A percentile compares a stretch with the other conserved stretches of the same genome.
phyloP scores from a whole-genome alignment of 2,113 vertebrate genomes.

The Alces alces region DNA sequence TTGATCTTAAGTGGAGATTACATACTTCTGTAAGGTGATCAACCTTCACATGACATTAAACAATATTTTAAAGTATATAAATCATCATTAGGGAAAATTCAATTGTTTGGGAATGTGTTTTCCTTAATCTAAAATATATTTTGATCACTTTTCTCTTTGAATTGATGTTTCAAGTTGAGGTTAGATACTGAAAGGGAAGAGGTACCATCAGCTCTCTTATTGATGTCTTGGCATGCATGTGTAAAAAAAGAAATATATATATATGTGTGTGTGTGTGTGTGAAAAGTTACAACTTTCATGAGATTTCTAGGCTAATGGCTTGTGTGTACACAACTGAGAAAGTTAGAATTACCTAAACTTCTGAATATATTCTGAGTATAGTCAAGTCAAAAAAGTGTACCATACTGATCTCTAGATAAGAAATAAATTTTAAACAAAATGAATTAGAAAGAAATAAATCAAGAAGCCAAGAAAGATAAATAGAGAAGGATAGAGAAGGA shows the following conservation, averaged over 20 bases:
- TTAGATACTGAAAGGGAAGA: background rate
- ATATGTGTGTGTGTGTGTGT: too few species aligned
- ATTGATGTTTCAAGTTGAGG: conserved; percentile 4
- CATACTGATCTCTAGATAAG: background rate
- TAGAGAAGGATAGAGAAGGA: background rate
- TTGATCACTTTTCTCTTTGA: conserved; percentile 30
- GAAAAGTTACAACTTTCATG: background rate
- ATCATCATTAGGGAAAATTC: conserved; percentile 16
- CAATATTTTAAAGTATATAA: conserved; percentile 9
- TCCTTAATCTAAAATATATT: conserved; percentile 18
- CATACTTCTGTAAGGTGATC: background rate
- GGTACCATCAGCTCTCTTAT: background rate
- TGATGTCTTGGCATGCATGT: background rate
- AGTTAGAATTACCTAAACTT: background rate
- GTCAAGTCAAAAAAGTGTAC: background rate
- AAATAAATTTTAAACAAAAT: background rate
- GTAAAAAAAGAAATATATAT: background rate
- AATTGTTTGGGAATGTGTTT: background rate
- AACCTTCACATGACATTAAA: conserved; percentile 38
- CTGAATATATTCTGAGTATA: background rate
- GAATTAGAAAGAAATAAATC: background rate
- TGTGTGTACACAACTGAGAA: background rate
- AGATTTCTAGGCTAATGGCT: background rate
- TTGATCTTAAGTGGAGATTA: conserved; percentile 43
- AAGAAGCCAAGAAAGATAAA: background rate